Conservation (phyloP, 92 coral and sea anemone genomes). For the Parazoanthus darwini region DNA sequence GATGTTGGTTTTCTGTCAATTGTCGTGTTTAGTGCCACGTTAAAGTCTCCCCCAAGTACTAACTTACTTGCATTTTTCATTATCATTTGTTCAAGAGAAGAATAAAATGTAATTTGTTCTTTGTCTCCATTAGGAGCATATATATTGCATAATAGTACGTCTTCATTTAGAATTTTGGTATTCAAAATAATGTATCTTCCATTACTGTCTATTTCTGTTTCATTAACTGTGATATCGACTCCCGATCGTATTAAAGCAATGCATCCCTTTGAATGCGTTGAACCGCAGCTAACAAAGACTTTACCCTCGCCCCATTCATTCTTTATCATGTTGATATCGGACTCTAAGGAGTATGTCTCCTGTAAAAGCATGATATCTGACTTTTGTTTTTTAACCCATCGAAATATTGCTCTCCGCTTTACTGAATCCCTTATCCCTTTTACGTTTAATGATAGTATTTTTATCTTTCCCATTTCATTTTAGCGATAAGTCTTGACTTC, state of each 20-base stretch:
- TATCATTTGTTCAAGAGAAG: not conserved
- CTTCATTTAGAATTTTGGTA: not conserved
- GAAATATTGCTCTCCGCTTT: constrained; percentile 5
- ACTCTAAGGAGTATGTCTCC: not conserved
- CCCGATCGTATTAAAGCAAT: not conserved
- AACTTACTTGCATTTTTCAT: not conserved
- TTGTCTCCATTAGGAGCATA: not conserved
- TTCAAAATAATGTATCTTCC: not conserved
- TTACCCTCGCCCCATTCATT: constrained; percentile 39
- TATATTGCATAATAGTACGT: too few relatives aligned
- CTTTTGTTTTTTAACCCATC: constrained; percentile 24
- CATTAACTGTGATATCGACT: not conserved
- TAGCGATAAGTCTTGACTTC: not conserved
- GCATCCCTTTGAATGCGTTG: not conserved
- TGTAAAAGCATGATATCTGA: constrained; percentile 15
- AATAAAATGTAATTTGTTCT: not conserved
- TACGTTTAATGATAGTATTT: constrained; percentile 16
- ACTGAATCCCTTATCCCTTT: constrained; percentile 32
- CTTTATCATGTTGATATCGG: not conserved
- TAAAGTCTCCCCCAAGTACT: not conserved
- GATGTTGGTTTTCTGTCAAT: not conserved
- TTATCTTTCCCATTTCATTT: not conserved
- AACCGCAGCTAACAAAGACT: not conserved
- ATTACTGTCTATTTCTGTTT: not conserved
- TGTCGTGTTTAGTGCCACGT: not conserved